Base-by-base conservation (phyloP, 2,888 invertebrate species). In the Sclerodermus sp. region DNA sequence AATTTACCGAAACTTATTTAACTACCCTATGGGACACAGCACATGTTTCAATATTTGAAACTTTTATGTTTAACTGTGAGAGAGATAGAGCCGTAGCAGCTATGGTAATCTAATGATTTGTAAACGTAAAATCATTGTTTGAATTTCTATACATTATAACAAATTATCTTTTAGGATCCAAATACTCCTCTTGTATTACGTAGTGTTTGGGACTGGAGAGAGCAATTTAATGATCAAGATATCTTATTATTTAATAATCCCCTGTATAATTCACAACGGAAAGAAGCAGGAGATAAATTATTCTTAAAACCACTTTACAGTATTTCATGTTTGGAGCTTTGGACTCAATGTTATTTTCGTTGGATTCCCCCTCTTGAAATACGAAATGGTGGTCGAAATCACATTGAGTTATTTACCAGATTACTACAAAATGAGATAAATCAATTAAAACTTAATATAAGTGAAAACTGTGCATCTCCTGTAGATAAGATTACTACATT, bases 1-100 rank as follows among this genome's bases (percentile, higher is more conserved):
- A 95, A 80, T 94, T 92, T 81, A 89, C 93, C 14, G 93, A 95
- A 80, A 92, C 91, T 0, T 95, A 94, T 79, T 84, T 98, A 60
- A 93, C 93, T 1, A 89, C 93, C 0, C 76, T 97, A 18, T 96
- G 96, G 94, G 96, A 97, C 79, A 85, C 90, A 29, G 86, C 89
- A 12, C 90, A 93, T 68, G 83, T 93, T 62, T 92, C 95, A 10
- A 82, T 96, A 45, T 95, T 95, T 71, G 93, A 94, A 66, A 95
- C 95, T 32, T 96, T 96, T 81, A 84, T 96, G 51, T 96, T 96
- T 73, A 93, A 95, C 78, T 89, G 88, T 63, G 89, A 90, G 59
- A 83, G 87, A 60, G 92, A 93, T 66, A 81, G 93, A 4, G 80
- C 84, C 17, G 79, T 85, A 34, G 91, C 91, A 13, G 82, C 82